phyloP scores from a whole-genome alignment of 1,140 invertebrate species.

The Rhizoglyphus robini region DNA sequence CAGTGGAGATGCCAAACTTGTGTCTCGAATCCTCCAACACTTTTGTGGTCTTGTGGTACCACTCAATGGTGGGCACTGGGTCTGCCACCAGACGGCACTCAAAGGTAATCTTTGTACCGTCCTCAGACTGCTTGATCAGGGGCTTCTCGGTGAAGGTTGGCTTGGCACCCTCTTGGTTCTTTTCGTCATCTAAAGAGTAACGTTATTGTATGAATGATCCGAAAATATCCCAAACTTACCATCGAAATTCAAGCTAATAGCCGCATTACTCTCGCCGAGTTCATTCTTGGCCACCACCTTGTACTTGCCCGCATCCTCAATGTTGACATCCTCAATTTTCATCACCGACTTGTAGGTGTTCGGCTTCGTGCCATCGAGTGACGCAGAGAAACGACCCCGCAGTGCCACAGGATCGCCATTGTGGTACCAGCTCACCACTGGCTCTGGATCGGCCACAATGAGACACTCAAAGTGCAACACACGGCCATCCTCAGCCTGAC shows the following conservation, averaged over 20 bases:
- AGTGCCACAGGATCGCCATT: slow-evolving; percentile 15
- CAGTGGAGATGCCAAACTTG: slow-evolving; percentile 22
- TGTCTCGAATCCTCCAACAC: slow-evolving; percentile 13
- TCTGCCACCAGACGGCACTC: slow-evolving; percentile 89
- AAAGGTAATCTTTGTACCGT: slow-evolving; percentile 83
- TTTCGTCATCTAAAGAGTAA: neutral
- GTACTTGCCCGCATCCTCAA: slow-evolving; percentile 93
- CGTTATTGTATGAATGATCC: neutral
- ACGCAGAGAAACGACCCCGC: slow-evolving; percentile 24
- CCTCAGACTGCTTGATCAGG: slow-evolving; percentile 81
- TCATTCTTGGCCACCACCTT: slow-evolving; percentile 91
- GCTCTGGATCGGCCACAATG: slow-evolving; percentile 81
- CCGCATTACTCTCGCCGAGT: slow-evolving; percentile 86
- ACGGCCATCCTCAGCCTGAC: slow-evolving; percentile 79
- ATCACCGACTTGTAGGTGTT: slow-evolving; percentile 81
- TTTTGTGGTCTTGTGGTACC: slow-evolving; percentile 44
- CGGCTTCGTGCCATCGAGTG: slow-evolving; percentile 33
- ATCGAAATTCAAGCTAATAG: slow-evolving; percentile 92
- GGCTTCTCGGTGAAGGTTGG: slow-evolving; percentile 93
- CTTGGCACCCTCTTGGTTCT: slow-evolving; percentile 56
- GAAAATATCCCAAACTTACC: slow-evolving; percentile 54
- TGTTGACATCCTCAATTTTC: slow-evolving; percentile 77
- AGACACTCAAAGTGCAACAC: slow-evolving; percentile 88
- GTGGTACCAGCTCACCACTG: slow-evolving; percentile 68
- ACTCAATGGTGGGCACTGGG: slow-evolving; percentile 74